Percentiles rank a stretch among this genome's conserved stretches.
Evolutionary conservation across 2,797 vertebrate genomes (phyloP).

Genomic region (Coracias cyanogaster): DNA sequence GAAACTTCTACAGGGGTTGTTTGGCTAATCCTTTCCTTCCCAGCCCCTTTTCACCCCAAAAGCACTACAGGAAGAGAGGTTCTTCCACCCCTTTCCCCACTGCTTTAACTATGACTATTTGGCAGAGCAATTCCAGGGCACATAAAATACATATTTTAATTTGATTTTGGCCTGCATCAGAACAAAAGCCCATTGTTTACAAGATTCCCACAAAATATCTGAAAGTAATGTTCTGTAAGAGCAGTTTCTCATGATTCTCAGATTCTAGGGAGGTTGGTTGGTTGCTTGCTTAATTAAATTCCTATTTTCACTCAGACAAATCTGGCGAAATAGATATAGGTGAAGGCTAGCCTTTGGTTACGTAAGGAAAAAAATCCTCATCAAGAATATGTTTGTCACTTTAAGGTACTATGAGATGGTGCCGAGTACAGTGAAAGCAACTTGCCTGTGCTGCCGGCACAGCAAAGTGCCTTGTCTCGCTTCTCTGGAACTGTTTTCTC

Average conservation of each 20-base stretch:
- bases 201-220: background rate
- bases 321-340: background rate
- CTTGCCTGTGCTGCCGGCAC: background rate
- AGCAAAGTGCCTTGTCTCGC: background rate
- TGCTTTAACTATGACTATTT: background rate
- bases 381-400: background rate
- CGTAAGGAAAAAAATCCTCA: background rate
- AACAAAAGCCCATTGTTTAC: background rate
- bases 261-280: background rate
- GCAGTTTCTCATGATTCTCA: background rate
- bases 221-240: background rate
- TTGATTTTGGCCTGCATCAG: background rate
- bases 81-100: background rate
- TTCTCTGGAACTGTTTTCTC: conserved; percentile 18
- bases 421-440: background rate
- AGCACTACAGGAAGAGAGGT: background rate
- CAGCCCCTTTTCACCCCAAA: background rate
- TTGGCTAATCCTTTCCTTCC: background rate
- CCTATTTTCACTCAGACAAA: background rate
- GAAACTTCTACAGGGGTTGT: background rate
- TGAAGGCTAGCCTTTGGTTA: background rate
- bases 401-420: background rate
- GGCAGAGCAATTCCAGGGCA: background rate
- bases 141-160: background rate
- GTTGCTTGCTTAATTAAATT: background rate